Evolutionary conservation across 2,888 invertebrate species (phyloP).

Genomic region (Lasioglossum morio): DNA sequence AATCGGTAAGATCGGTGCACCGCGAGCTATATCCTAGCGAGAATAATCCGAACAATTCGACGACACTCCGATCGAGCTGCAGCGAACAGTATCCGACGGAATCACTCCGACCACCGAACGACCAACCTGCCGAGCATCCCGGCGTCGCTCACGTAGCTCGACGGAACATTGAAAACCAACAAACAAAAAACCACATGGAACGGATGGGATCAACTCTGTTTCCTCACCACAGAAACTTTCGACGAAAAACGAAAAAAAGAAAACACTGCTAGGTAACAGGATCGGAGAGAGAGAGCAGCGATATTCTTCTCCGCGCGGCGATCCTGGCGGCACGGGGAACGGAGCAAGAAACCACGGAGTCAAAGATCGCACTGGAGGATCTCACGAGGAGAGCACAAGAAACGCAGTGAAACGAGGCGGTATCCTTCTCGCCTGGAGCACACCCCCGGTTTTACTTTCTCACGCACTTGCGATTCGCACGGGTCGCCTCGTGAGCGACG

Average conservation of each 20-base stretch:
- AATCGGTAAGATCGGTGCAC: background rate
- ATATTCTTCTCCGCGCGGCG: background rate
- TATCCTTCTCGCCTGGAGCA: constrained; percentile 46
- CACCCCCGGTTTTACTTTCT: constrained; percentile 54
- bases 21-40: background rate
- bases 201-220: background rate
- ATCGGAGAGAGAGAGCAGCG: background rate
- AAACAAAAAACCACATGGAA: background rate
- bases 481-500: constrained; percentile 21
- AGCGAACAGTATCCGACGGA: constrained; percentile 65
- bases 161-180: background rate
- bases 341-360: constrained; percentile 26
- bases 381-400: constrained; percentile 51
- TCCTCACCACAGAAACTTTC: constrained; percentile 1
- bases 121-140: constrained; percentile 43
- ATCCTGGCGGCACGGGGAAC: background rate
- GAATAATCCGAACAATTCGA: background rate
- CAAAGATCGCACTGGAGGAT: constrained; percentile 24
- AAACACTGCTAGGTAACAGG: background rate
- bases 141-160: background rate
- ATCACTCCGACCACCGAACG: constrained; percentile 55
- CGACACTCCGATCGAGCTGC: background rate
- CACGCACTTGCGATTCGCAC: constrained; percentile 54
- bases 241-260: background rate
- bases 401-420: constrained; percentile 23